A percentile compares a stretch with the other conserved stretches of the same genome.
These are phyloP conservation scores for Drosophila pandora DNA, from an alignment of 1,140 invertebrate species.

Conservation along the genomic window DNA sequence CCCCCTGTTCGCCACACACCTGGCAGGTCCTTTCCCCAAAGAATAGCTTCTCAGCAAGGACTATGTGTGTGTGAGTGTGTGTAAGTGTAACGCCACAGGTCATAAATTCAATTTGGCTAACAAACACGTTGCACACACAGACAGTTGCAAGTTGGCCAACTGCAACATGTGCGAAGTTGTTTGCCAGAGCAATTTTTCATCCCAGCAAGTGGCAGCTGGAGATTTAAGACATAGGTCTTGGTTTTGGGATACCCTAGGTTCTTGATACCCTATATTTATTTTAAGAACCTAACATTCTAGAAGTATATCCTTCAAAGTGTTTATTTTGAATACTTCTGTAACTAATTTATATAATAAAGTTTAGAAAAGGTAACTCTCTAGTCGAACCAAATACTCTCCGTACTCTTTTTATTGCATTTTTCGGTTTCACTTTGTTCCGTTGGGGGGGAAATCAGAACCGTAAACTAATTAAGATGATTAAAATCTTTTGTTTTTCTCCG, in stretches of 20 bases:
- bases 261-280: too few relatives aligned
- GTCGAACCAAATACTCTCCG: background rate
- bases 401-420: slow-evolving; percentile 15
- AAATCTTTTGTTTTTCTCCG: slow-evolving; percentile 58
- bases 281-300: too few relatives aligned
- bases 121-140: slow-evolving; percentile 63
- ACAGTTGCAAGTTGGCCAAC: slow-evolving; percentile 47
- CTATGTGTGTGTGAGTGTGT: slow-evolving; percentile 20
- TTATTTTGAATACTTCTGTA: background rate
- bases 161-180: slow-evolving; percentile 60
- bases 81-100: slow-evolving; percentile 68
- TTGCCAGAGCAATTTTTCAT: slow-evolving; percentile 63
- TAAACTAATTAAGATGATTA: slow-evolving; percentile 81
- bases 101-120: slow-evolving; percentile 82
- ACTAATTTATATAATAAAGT: background rate
- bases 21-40: slow-evolving; percentile 2
- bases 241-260: slow-evolving; percentile 26
- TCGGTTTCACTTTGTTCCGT: slow-evolving; percentile 22
- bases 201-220: slow-evolving; percentile 40
- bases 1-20: slow-evolving; percentile 8
- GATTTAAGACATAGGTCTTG: slow-evolving; percentile 46
- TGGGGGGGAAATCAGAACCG: slow-evolving; percentile 44
- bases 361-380: background rate
- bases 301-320: too few relatives aligned
- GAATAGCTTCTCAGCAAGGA: background rate